These are phyloP conservation scores for Spinibarbus caldwelli DNA, from an alignment of 2,797 vertebrate genomes.

Conservation along the genomic window DNA sequence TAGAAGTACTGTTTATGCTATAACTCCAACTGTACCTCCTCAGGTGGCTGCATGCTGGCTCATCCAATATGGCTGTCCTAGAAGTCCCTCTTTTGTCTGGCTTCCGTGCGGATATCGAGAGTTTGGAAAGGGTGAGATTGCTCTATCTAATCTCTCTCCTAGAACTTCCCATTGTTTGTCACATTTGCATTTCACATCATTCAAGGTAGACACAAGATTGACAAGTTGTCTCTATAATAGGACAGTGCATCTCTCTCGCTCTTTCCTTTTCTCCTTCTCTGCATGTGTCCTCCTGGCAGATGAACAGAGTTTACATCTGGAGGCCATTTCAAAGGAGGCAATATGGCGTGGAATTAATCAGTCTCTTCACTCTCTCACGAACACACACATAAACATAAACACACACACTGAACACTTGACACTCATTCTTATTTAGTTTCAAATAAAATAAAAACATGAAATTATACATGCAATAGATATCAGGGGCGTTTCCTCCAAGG, in stretches of 20 bases:
- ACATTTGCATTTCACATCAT: constrained; percentile 19
- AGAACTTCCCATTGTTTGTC: neutral
- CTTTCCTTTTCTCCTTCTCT: constrained; percentile 4
- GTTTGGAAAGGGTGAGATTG: constrained; percentile 86
- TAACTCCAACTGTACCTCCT: constrained; percentile 2
- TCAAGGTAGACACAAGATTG: neutral
- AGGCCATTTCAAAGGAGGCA: constrained; percentile 77
- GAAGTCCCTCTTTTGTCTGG: constrained; percentile 91
- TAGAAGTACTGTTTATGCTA: neutral
- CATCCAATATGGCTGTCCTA: constrained; percentile 95
- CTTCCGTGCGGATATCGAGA: constrained; percentile 87
- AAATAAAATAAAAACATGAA: neutral
- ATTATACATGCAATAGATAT: neutral
- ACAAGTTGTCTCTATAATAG: constrained; percentile 28
- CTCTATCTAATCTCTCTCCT: neutral
- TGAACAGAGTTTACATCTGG: constrained; percentile 79
- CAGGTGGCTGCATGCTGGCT: constrained; percentile 92
- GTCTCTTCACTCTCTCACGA: constrained; percentile 41
- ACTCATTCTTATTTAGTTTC: constrained; percentile 8
- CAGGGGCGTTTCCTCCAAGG: too few relatives aligned
- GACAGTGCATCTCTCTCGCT: constrained; percentile 7
- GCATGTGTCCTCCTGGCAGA: constrained; percentile 69
- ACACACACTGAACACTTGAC: neutral
- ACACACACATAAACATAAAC: constrained; percentile 38
- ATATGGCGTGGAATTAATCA: constrained; percentile 74